Conservation (phyloP, 2,113 vertebrate genomes). For the Oryzias curvinotus region DNA sequence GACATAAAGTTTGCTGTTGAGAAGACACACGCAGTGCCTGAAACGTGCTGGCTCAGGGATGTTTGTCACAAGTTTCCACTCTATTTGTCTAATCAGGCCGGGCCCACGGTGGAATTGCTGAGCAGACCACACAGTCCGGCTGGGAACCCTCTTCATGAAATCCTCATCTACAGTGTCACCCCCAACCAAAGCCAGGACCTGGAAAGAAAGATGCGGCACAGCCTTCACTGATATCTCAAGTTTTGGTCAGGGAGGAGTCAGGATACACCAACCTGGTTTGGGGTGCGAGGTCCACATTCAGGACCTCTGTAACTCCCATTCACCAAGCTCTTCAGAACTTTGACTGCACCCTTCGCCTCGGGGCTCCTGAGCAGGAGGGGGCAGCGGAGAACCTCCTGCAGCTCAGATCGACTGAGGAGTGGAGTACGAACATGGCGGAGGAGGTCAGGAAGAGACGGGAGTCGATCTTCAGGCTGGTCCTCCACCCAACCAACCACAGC, state of each 20-base stretch:
- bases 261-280: slow-evolving; percentile 5
- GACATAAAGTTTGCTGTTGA: slow-evolving; percentile 31
- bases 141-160: slow-evolving; percentile 31
- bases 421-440: slow-evolving; percentile 19
- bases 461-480: slow-evolving; percentile 23
- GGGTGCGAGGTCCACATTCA: slow-evolving; percentile 14
- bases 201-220: not conserved
- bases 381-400: slow-evolving; percentile 23
- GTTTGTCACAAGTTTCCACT: slow-evolving; percentile 26
- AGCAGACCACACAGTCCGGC: slow-evolving; percentile 27
- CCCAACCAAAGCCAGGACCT: slow-evolving; percentile 34
- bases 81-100: slow-evolving; percentile 19
- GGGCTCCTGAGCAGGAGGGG: slow-evolving; percentile 2
- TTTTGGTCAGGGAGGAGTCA: too few species aligned
- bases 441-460: slow-evolving; percentile 1
- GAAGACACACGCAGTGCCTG: slow-evolving; percentile 32
- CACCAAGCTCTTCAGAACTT: slow-evolving; percentile 4
- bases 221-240: too few species aligned
- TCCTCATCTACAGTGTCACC: slow-evolving; percentile 39
- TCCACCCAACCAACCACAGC: slow-evolving; percentile 29
- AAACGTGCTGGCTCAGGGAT: slow-evolving; percentile 20
- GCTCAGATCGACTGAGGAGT: slow-evolving; percentile 15
- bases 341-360: not conserved
- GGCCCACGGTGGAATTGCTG: slow-evolving; percentile 26
- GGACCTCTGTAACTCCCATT: slow-evolving; percentile 22